Evolutionary conservation across 2,888 invertebrate genomes (phyloP).

Genomic region (Latheticus oryzae): DNA sequence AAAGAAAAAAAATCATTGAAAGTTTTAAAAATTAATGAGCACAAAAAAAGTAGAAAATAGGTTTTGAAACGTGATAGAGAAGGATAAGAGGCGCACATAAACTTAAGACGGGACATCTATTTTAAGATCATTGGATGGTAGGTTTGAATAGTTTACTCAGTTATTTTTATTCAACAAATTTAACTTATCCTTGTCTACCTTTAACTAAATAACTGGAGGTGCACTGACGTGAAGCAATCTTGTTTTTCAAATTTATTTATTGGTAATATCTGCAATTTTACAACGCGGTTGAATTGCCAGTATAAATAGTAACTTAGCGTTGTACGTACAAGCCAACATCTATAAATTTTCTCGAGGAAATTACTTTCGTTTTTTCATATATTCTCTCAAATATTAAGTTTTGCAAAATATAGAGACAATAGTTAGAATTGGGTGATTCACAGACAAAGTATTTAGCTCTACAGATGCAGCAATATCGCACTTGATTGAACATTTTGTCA

Average conservation of each 20-base stretch:
- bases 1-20: slow-evolving; percentile 1
- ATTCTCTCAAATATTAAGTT: slow-evolving; percentile 5
- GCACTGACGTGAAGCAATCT: slow-evolving; percentile 27
- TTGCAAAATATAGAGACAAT: neutral
- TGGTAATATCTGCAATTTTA: slow-evolving; percentile 14
- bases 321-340: slow-evolving; percentile 14
- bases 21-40: slow-evolving; percentile 8
- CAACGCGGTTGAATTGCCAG: slow-evolving; percentile 18
- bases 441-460: slow-evolving; percentile 3
- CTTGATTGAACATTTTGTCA: too few relatives aligned
- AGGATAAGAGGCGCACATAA: slow-evolving; percentile 47
- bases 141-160: slow-evolving; percentile 54
- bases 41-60: slow-evolving; percentile 28
- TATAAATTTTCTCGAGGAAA: slow-evolving; percentile 8
- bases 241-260: slow-evolving; percentile 15
- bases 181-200: slow-evolving; percentile 48
- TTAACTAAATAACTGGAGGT: slow-evolving; percentile 34
- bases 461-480: neutral
- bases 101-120: slow-evolving; percentile 52
- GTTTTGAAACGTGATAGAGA: slow-evolving; percentile 46
- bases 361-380: slow-evolving; percentile 19
- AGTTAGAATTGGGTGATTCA: slow-evolving; percentile 10
- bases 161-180: slow-evolving; percentile 57
- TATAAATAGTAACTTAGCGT: slow-evolving; percentile 22
- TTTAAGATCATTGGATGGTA: slow-evolving; percentile 47